Conservation (phyloP, 2,113 vertebrate genomes). For the Pitta sordida region DNA sequence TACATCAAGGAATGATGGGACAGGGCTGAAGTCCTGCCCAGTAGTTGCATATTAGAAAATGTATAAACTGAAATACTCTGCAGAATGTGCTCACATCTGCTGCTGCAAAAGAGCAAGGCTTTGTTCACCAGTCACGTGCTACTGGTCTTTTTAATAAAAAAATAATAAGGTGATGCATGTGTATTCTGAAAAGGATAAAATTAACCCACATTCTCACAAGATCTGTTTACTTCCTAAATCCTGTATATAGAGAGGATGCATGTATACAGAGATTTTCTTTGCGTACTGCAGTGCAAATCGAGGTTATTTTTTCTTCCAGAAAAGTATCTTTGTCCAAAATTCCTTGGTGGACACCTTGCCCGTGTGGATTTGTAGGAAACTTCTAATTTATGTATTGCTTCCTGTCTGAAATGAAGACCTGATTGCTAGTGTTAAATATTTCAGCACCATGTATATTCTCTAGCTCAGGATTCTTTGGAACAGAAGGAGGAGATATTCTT, state of each 20-base stretch:
- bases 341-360: not conserved
- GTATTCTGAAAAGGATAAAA: not conserved
- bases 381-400: not conserved
- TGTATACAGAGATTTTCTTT: not conserved
- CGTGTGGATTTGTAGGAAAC: not conserved
- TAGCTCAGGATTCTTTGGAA: not conserved
- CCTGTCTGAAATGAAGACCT: not conserved
- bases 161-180: fast-evolving
- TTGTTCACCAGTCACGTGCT: not conserved
- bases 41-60: fast-evolving
- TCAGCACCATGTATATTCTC: not conserved
- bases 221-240: not conserved
- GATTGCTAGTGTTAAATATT: not conserved
- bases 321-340: not conserved
- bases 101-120: not conserved
- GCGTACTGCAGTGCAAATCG: not conserved
- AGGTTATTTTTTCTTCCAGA: not conserved
- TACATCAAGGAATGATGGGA: not conserved
- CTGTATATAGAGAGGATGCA: not conserved
- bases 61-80: not conserved
- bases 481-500: not conserved
- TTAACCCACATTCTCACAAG: not conserved
- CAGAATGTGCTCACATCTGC: not conserved
- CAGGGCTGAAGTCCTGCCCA: not conserved
- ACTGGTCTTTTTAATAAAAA: not conserved